These are phyloP conservation scores for Raja brachyura DNA, from an alignment of 2,113 vertebrate genomes.

Conservation along the genomic window DNA sequence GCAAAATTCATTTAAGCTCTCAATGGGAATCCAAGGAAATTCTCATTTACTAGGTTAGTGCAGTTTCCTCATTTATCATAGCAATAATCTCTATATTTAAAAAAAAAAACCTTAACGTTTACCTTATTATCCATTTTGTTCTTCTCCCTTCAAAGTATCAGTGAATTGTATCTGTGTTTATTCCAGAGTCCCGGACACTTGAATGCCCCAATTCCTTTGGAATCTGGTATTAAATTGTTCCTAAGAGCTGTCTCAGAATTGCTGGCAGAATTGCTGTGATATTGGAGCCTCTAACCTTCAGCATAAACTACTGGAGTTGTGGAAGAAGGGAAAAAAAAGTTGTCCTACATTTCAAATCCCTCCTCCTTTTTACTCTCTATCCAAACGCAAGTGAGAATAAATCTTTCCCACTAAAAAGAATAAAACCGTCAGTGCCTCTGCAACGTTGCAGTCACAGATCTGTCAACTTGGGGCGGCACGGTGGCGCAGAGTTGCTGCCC, in stretches of 20 bases:
- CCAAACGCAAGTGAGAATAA: neutral
- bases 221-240: neutral
- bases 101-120: neutral
- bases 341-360: slow-evolving; percentile 15
- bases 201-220: slow-evolving; percentile 12
- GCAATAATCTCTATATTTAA: neutral
- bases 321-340: neutral
- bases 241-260: neutral
- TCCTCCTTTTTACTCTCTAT: neutral
- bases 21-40: neutral
- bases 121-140: neutral
- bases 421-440: neutral
- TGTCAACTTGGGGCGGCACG: too few species aligned
- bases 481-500: too few species aligned
- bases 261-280: neutral
- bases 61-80: neutral
- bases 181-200: neutral
- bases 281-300: neutral
- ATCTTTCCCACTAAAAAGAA: neutral
- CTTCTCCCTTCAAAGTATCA: neutral
- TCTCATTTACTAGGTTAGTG: neutral
- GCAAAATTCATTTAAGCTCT: neutral
- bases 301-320: neutral
- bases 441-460: neutral
- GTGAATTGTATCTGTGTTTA: neutral